Base-by-base conservation (phyloP, 2,888 invertebrate genomes). In the Perdita meconis region DNA sequence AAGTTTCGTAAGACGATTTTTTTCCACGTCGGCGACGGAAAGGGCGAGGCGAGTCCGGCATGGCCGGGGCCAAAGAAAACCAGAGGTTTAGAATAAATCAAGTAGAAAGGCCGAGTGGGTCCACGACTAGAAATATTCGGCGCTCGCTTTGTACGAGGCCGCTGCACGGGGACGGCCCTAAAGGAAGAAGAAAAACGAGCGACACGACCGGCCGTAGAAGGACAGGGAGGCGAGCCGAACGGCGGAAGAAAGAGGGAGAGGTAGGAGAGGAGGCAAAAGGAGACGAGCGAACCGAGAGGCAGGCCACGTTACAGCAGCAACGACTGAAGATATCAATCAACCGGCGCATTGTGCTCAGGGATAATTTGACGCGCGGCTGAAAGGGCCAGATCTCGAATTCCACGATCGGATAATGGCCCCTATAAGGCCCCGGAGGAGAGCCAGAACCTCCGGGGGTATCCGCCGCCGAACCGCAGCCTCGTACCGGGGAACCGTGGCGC, bases 321-420 rank as follows among this genome's bases (percentile, higher is more conserved):
- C 89, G 87, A 90, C 90, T 89, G 88, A 90, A 90, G 90, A 90
- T 90, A 90, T 90, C 90, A 90, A 90, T 90, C 90, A 90, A 90
- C 90, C 87, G 86, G 89, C 89, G 84, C 89, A 90, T 90, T 90
- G 90, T 90, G 87, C 90, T 82, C 87, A 66, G 84, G 89, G 90
- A 90, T 90, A 90, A 90, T 90, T 90, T 90, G 90, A 90, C 90
- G 89, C 90, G 89, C 88, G 88, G 87, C 82, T 90, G 90, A 90
- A 90, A 90, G 89, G 87, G 88, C 86, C 88, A 87, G 86, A 89
- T 89, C 89, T 90, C 89, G 88, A 90, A 90, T 90, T 90, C 90
- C 89, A 89, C 86, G 87, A 89, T 88, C 89, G 89, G 86, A 88
- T 89, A 89, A 90, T 90, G 88, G 88, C 81, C 87, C 77, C 84